Percentiles rank a stretch among this genome's conserved stretches.
phyloP scores from a whole-genome alignment of 1,140 invertebrate genomes.

The Listronotus bonariensis region DNA sequence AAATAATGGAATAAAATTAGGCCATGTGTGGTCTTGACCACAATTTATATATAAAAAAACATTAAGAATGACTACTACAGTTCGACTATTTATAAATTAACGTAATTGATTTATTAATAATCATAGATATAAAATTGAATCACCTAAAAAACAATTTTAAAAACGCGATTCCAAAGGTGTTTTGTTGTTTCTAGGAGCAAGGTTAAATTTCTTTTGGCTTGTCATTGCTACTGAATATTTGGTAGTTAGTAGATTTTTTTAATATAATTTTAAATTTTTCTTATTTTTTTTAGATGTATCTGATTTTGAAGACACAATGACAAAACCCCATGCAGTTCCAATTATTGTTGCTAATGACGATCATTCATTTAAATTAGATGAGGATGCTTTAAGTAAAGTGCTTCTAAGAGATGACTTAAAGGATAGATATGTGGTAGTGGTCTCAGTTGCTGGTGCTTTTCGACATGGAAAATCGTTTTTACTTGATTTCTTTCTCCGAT shows the following conservation, averaged over 20 bases:
- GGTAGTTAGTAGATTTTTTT: background rate
- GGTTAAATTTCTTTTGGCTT: constrained; percentile 8
- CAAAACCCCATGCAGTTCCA: constrained; percentile 69
- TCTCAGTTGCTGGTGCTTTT: constrained; percentile 96
- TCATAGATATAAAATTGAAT: background rate
- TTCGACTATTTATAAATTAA: constrained; percentile 22
- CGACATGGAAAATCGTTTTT: constrained; percentile 96
- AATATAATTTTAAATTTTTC: background rate
- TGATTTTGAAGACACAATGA: constrained; percentile 37
- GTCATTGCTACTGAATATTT: background rate
- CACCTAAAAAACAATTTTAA: background rate
- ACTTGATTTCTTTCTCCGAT: constrained; percentile 91
- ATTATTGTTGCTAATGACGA: constrained; percentile 85
- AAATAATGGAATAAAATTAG: background rate
- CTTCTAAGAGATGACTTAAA: constrained; percentile 79
- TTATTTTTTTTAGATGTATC: constrained; percentile 36
- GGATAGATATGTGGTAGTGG: constrained; percentile 81
- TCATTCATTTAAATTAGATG: constrained; percentile 90
- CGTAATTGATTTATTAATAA: constrained; percentile 30
- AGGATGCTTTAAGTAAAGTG: constrained; percentile 81
- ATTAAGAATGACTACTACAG: background rate
- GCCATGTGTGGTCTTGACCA: background rate
- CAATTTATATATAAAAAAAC: constrained; percentile 5
- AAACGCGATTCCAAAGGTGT: constrained; percentile 1
- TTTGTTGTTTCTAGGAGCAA: background rate